Base-by-base conservation (phyloP, 2,113 vertebrate genomes). In the Polypterus bichir region DNA sequence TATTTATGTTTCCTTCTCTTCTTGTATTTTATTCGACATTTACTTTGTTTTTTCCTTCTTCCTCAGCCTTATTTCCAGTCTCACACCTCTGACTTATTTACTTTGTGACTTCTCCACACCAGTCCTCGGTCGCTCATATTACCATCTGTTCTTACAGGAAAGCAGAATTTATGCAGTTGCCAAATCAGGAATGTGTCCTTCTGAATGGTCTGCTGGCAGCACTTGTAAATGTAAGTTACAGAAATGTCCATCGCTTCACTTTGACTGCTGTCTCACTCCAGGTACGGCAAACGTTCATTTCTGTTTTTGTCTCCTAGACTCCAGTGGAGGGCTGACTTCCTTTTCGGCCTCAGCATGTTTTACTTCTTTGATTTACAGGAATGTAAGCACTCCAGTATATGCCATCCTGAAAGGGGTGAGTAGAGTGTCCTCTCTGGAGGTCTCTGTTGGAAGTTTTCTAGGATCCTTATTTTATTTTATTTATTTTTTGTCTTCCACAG, bases 91-190 rank as follows among this genome's bases (percentile, higher is more conserved):
- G 27, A 27, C 27, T 27, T 27, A 27, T 27, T 27, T 27, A 27
- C 27, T 27, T 27, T 27, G 27, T 27, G 27, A 27, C 27, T 27
- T 27, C 27, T 27, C 27, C 27, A 27, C 27, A 27, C 27, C 27
- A 27, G 27, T 27, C 27, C 27, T 27, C 27, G 27, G 27, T 27
- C 27, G 27, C 27, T 27, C 27, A 27, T 27, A 27, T 27, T 27
- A 27, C 27, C 27, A 27, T 27, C 27, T 27, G 27, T 27, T 27
- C 27, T 27, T 44, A 61, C 70, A 98, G 95, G 96, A 99, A 79
- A 93, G 90, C 82, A 91, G 94, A 70, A 99, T 99, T 76, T 99
- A 99, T 65, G 91, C 93, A 56, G 91, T 98, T 68, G 96, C 96
- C 70, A 94, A 96, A 71, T 95, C 94, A 66, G 96, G 96, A 63